phyloP scores from a whole-genome alignment of 2,113 vertebrate species.

The Thymallus thymallus region DNA sequence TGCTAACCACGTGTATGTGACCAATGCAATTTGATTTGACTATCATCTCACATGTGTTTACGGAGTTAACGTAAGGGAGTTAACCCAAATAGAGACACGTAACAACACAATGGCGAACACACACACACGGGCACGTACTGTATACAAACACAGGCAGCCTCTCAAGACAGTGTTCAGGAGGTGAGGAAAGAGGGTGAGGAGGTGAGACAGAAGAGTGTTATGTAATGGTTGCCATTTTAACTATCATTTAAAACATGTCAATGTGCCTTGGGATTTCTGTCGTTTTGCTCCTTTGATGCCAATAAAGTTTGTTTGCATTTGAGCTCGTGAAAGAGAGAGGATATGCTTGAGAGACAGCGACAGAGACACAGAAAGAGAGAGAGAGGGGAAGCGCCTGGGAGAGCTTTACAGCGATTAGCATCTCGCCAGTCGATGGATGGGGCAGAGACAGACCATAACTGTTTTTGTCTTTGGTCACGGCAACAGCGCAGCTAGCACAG shows the following conservation, averaged over 20 bases:
- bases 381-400: conserved; percentile 27
- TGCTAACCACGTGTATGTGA: no score
- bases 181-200: not conserved
- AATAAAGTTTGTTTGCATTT: no score
- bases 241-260: no score
- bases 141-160: not conserved
- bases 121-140: not conserved
- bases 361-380: not conserved
- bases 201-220: not conserved
- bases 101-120: not conserved
- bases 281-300: no score
- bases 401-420: conserved; percentile 44
- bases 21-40: no score
- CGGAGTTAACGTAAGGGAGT: not conserved
- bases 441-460: conserved; percentile 57
- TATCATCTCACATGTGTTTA: not conserved
- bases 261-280: no score
- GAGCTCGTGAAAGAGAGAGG: conserved; percentile 10
- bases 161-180: not conserved
- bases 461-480: conserved; percentile 67
- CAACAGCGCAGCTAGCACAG: conserved; percentile 45
- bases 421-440: conserved; percentile 40
- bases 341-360: not conserved
- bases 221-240: no score
- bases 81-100: not conserved